Conservation (phyloP, 2,888 invertebrate species). For the Eucriotettix oculatus region DNA sequence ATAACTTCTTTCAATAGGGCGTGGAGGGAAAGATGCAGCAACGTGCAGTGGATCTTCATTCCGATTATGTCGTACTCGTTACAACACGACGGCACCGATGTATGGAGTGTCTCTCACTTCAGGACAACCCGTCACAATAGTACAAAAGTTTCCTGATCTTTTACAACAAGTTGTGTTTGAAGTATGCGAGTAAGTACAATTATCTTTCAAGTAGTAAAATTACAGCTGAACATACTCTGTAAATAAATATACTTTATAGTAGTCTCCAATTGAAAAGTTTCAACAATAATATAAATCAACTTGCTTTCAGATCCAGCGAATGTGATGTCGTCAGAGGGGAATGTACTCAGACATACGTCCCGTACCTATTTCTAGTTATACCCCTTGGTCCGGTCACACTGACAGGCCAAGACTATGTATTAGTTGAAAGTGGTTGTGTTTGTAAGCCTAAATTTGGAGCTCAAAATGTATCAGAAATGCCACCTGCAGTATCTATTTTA, state of each 20-base stretch:
- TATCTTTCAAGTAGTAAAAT: too few relatives aligned
- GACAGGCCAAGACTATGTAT: slow-evolving; percentile 86
- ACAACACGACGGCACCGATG: slow-evolving; percentile 88
- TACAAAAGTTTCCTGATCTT: slow-evolving; percentile 84
- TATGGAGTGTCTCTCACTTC: slow-evolving; percentile 87
- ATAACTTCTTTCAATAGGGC: not conserved
- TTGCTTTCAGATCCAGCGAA: slow-evolving; percentile 56
- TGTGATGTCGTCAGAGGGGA: slow-evolving; percentile 79
- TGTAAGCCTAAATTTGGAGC: slow-evolving; percentile 45
- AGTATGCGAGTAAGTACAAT: slow-evolving; percentile 66
- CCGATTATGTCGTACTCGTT: slow-evolving; percentile 71
- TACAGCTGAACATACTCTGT: too few relatives aligned
- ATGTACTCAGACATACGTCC: slow-evolving; percentile 83
- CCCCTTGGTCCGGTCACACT: slow-evolving; percentile 79
- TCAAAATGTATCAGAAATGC: slow-evolving; percentile 1
- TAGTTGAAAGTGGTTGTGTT: slow-evolving; percentile 88
- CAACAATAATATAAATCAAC: not conserved
- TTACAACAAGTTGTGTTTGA: slow-evolving; percentile 86
- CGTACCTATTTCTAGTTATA: slow-evolving; percentile 78
- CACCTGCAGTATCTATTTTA: slow-evolving; percentile 7
- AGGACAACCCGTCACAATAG: slow-evolving; percentile 83
- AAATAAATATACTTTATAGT: too few relatives aligned
- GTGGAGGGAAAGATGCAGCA: not conserved
- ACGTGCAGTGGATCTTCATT: slow-evolving; percentile 42
- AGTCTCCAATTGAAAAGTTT: not conserved